Evolutionary conservation across 2,113 vertebrate species (phyloP).

Genomic region (Dinomys branickii): DNA sequence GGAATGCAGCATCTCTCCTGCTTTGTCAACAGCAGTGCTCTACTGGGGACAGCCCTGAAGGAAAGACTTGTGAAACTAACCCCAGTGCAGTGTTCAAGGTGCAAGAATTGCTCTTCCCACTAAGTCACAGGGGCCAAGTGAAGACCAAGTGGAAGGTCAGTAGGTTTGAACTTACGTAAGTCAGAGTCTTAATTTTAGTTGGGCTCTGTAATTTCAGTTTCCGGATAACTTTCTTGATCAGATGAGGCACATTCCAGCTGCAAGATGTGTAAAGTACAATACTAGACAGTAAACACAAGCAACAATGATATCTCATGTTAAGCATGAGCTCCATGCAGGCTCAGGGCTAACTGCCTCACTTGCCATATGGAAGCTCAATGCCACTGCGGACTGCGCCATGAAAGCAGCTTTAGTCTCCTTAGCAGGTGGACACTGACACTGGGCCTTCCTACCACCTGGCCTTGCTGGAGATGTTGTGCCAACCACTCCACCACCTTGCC

Average conservation of each 20-base stretch:
- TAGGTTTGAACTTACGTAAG: background rate
- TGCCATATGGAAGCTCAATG: accelerated
- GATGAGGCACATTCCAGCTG: background rate
- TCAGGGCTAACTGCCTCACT: background rate
- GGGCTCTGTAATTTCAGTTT: accelerated
- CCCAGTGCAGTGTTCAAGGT: background rate
- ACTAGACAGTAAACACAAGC: background rate
- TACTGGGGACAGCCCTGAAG: accelerated
- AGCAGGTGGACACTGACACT: accelerated
- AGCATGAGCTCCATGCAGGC: background rate
- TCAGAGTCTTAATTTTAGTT: too few relatives aligned
- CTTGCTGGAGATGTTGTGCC: accelerated
- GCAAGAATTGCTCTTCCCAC: background rate
- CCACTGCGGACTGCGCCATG: accelerated
- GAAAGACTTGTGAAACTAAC: background rate
- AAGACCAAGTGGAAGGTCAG: background rate
- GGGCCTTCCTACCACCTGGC: accelerated
- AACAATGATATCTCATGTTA: too few relatives aligned
- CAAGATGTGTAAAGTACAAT: background rate
- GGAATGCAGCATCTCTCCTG: background rate
- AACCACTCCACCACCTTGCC: accelerated
- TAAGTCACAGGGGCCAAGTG: background rate
- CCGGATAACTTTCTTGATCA: background rate
- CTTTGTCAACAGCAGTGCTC: background rate
- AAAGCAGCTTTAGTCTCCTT: background rate